These are phyloP conservation scores for Cremastobaeus sp. DNA, from an alignment of 2,888 invertebrate species.

Conservation along the genomic window DNA sequence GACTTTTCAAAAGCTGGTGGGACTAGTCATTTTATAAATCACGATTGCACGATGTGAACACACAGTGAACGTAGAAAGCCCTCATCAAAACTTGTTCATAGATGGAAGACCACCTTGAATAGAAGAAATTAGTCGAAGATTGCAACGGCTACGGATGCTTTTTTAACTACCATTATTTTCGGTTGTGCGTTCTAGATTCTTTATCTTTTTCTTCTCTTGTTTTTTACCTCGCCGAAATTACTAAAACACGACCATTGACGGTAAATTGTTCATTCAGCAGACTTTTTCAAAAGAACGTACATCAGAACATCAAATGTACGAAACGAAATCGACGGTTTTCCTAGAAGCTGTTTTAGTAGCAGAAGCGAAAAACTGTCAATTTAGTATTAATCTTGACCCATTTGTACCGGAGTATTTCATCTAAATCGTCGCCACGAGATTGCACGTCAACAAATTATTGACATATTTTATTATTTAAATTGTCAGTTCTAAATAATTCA, in stretches of 20 bases:
- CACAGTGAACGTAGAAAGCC: slow-evolving; percentile 56
- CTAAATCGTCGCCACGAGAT: too few species aligned
- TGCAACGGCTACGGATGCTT: slow-evolving; percentile 44
- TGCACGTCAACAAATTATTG: too few species aligned
- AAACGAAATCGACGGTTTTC: too few species aligned
- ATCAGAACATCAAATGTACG: too few species aligned
- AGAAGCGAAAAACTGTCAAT: too few species aligned
- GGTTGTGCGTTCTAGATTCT: slow-evolving; percentile 14
- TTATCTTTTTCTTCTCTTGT: not conserved
- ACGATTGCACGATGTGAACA: slow-evolving; percentile 38
- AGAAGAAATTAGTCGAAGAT: slow-evolving; percentile 67
- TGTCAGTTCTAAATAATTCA: too few species aligned
- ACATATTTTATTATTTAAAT: too few species aligned
- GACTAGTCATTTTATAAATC: slow-evolving; percentile 39
- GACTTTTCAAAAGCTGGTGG: slow-evolving; percentile 39
- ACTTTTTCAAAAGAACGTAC: too few species aligned
- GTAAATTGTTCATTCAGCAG: slow-evolving; percentile 23
- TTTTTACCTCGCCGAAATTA: not conserved
- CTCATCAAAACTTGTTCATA: slow-evolving; percentile 66
- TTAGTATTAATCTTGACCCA: too few species aligned
- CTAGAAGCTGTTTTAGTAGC: too few species aligned
- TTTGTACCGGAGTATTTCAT: too few species aligned
- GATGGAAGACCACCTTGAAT: slow-evolving; percentile 65
- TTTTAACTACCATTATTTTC: slow-evolving; percentile 41
- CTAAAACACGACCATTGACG: slow-evolving; percentile 20